Conservation (phyloP, 23 tunicate species). For the Diplosoma virens region DNA sequence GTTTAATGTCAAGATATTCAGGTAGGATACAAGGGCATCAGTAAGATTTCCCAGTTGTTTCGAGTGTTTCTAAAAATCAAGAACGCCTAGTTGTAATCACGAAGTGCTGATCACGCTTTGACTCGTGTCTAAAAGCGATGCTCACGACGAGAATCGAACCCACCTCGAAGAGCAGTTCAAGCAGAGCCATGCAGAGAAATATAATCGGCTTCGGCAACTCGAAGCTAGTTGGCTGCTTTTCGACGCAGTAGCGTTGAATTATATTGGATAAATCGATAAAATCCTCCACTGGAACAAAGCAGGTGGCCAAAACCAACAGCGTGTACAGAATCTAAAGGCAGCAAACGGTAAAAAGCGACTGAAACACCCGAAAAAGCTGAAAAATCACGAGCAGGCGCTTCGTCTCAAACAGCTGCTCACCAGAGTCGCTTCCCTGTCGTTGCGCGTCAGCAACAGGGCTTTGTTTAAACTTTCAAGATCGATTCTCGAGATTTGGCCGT, state of each 20-base stretch:
- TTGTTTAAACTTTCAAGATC: constrained; percentile 22
- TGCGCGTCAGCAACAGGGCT: constrained; percentile 10
- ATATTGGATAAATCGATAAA: not conserved
- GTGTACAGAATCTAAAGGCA: not conserved
- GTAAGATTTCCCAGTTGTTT: not conserved
- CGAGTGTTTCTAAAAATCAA: not conserved
- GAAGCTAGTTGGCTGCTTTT: not conserved
- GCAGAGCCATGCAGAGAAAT: not conserved
- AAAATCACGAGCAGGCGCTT: too few species aligned
- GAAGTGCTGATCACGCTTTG: too few species aligned
- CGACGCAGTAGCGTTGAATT: not conserved
- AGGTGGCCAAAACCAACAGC: not conserved
- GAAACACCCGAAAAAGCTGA: too few species aligned
- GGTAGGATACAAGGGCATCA: not conserved
- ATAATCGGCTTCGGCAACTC: not conserved
- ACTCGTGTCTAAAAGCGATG: too few species aligned
- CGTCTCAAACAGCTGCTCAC: constrained; percentile 2
- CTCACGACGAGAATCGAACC: too few species aligned
- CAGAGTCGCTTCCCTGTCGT: constrained; percentile 13
- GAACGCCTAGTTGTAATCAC: too few species aligned
- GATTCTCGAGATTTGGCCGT: not conserved
- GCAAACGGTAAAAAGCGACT: not conserved
- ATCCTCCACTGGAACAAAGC: constrained; percentile 25
- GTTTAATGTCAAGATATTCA: not conserved
- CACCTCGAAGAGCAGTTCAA: constrained; percentile 11